Base-by-base conservation (phyloP, 2,888 invertebrate genomes). In the Apocheima hispidaria region DNA sequence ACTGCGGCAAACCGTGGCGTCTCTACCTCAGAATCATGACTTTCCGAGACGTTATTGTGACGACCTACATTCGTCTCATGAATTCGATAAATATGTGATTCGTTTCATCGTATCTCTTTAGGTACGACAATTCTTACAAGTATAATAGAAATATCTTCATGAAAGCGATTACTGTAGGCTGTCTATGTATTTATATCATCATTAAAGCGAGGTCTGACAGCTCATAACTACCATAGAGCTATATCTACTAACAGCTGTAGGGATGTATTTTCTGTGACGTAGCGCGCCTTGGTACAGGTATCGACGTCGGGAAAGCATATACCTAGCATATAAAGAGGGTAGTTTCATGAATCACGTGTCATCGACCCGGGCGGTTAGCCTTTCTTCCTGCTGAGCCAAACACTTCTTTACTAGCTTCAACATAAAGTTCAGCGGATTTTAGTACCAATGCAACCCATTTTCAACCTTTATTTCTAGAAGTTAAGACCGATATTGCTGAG, bases 1-100 rank as follows among this genome's bases (percentile, higher is more conserved):
- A 90, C 81, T 92, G 92, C 92, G 91, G 88, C 89, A 92, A 89
- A 80, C 78, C 79, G 82, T 70, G 61, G 79, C 82, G 82, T 81
- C 78, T 80, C 78, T 74, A 50, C 80, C 82, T 77, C 75, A 77
- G 82, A 83, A 82, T 88, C 82, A 60, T 60, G 36, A 65, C 56
- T 59, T 58, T 63, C 53, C 51, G 60, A 65, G 60, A 59, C 65
- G 63, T 49, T 69, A 67, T 65, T 65, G 63, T 64, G 55, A 67
- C 62, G 63, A 69, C 68, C 67, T 71, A 70, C 63, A 66, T 71
- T 65, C 57, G 57, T 52, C 65, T 71, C 55, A 66, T 63, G 53
- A 72, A 72, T 72, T 72, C 61, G 59, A 71, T 67, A 65, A 63
- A 66, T 60, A 61, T 61, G 63, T 65, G 52, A 48, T 59, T 54